Evolutionary conservation across 2,113 vertebrate genomes (phyloP), one percentile per base, ranked within the genome.

Genomic region (Poeciliopsis retropinna): DNA sequence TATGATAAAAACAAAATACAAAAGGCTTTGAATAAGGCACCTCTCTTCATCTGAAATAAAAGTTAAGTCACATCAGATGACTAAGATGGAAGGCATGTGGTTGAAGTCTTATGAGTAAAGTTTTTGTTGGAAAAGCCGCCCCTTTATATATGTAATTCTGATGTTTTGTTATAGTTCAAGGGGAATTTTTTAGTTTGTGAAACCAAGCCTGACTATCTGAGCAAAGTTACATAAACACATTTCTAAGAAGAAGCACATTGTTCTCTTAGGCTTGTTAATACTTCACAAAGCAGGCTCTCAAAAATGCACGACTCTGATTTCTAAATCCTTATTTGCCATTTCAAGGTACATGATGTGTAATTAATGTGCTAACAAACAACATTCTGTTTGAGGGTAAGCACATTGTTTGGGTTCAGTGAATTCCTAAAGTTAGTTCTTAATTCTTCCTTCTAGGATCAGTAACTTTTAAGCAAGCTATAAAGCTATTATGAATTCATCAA

Each of bases 111-210:
- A 44, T 17, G 14, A 44, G 15, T 17, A 44, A 44, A 15, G 15
- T 44, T 15, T 14, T 44, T 17, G 7, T 25, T 54, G 51, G 51
- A 54, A 19, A 51, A 51, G 44, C 6, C 7, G 44, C 4, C 60
- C 27, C 29, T 77, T 37, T 37, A 39, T 70, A 72, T 66, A 71
- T 83, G 84, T 83, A 28, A 85, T 90, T 67, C 67, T 72, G 31
- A 60, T 75, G 57, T 65, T 84, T 82, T 72, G 68, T 81, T 65
- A 37, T 27, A 73, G 79, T 85, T 76, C 61, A 74, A 69, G 34
- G 62, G 74, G 61, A 47, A 7, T 51, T 51, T 51, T 85, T 44
- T n/a, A 68, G 71, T 84, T 79, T 64, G 75, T 76, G 41, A 84
- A 30, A 81, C 60, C 27, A 47, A 74, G 32, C 80, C n/a, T 75